phyloP scores from a whole-genome alignment of 2,113 vertebrate genomes.

The Pseudorectes ferrugineus region DNA sequence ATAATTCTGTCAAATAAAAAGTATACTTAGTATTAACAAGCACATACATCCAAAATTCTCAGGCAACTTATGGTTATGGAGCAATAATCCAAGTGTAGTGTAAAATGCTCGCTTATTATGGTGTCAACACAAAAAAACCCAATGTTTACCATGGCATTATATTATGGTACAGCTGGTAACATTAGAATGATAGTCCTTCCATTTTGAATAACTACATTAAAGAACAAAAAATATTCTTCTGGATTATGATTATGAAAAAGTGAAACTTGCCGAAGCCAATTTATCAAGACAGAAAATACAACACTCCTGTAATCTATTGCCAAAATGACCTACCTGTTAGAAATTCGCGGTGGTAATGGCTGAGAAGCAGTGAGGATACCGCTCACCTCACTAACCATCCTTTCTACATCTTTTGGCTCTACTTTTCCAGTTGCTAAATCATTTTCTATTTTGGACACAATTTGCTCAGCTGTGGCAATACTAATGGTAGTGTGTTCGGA shows the following conservation, averaged over 20 bases:
- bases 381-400: slow-evolving; percentile 74
- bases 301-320: not conserved
- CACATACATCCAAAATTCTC: not conserved
- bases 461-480: slow-evolving; percentile 68
- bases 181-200: not conserved
- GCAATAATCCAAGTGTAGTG: not conserved
- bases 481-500: slow-evolving; percentile 27
- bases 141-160: not conserved
- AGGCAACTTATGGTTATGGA: not conserved
- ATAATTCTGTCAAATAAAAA: slow-evolving; percentile 78
- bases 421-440: slow-evolving; percentile 70
- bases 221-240: not conserved
- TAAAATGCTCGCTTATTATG: not conserved
- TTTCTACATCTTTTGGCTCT: slow-evolving; percentile 59
- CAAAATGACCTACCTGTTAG: slow-evolving; percentile 77
- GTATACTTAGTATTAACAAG: not conserved
- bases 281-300: not conserved
- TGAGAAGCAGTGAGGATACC: slow-evolving; percentile 74
- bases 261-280: not conserved
- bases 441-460: slow-evolving; percentile 76
- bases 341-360: slow-evolving; percentile 62
- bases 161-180: not conserved
- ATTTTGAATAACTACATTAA: not conserved
- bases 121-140: not conserved
- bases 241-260: not conserved